Conservation (phyloP, 1,140 invertebrate genomes). For the Drosophila baimaii region DNA sequence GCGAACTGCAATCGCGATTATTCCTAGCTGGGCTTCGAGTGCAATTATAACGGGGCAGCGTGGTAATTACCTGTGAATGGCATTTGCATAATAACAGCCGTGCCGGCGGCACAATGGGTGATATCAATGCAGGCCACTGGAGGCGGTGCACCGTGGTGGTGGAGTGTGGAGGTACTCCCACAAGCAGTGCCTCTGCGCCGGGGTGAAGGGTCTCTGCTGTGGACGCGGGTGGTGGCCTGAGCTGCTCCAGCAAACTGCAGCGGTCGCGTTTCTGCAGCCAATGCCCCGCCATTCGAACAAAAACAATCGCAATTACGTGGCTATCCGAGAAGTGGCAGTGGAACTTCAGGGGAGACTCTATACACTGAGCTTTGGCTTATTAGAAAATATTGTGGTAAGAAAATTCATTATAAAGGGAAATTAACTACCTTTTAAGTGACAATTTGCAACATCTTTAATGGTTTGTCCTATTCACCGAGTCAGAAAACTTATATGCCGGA, state of each 20-base stretch:
- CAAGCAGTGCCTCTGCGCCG: background rate
- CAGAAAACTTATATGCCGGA: too few relatives aligned
- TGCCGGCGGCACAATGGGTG: constrained; percentile 48
- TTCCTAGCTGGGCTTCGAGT: constrained; percentile 81
- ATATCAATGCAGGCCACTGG: constrained; percentile 39
- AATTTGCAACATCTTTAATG: too few relatives aligned
- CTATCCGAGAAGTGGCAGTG: constrained; percentile 7
- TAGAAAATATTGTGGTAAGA: background rate
- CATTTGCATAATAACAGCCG: constrained; percentile 80
- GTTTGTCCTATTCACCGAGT: too few relatives aligned
- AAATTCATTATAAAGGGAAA: background rate
- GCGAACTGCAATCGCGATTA: constrained; percentile 78
- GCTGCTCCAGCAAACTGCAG: constrained; percentile 33
- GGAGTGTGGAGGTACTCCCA: constrained; percentile 5
- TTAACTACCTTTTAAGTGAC: background rate
- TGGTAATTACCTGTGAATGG: constrained; percentile 83
- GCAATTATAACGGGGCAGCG: constrained; percentile 84
- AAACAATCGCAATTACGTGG: constrained; percentile 73
- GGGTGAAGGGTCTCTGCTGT: background rate
- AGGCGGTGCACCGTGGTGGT: too few relatives aligned
- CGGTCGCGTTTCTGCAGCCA: constrained; percentile 59
- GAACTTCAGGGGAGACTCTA: background rate
- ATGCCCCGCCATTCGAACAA: constrained; percentile 55
- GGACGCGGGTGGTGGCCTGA: constrained; percentile 53
- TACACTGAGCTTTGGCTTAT: background rate